Evolutionary conservation across 2,888 invertebrate species (phyloP).

Genomic region (Leptopterna dolabrata): DNA sequence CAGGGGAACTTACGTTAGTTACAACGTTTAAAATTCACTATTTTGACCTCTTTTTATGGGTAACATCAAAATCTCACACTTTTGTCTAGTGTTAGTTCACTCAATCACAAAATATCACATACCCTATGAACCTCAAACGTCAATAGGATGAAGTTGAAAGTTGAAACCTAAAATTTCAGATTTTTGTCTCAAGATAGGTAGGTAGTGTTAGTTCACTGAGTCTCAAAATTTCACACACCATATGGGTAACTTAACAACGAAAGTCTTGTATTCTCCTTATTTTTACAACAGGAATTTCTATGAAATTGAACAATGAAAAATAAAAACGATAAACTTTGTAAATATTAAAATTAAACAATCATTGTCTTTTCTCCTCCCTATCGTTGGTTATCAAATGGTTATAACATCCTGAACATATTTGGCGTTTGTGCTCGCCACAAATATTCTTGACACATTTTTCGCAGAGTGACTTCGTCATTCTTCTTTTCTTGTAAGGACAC

Average conservation of each 20-base stretch:
- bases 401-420: slow-evolving; percentile 1
- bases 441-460: slow-evolving; percentile 7
- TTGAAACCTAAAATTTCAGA: too few relatives aligned
- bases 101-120: neutral
- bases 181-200: neutral
- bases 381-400: neutral
- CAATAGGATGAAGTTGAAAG: too few relatives aligned
- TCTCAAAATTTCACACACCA: neutral
- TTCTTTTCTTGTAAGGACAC: slow-evolving; percentile 33
- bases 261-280: neutral
- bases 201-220: neutral
- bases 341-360: neutral
- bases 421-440: slow-evolving; percentile 45
- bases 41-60: too few relatives aligned
- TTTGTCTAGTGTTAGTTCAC: neutral
- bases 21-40: too few relatives aligned
- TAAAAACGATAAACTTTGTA: neutral
- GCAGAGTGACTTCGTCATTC: slow-evolving; percentile 37
- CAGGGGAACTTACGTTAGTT: too few relatives aligned
- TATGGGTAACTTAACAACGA: neutral
- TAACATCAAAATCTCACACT: neutral
- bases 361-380: neutral
- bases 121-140: neutral
- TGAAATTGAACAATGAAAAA: neutral
- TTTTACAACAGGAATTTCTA: neutral